Evolutionary conservation across 2,113 vertebrate species (phyloP).

Genomic region (Aegotheles bennettii): DNA sequence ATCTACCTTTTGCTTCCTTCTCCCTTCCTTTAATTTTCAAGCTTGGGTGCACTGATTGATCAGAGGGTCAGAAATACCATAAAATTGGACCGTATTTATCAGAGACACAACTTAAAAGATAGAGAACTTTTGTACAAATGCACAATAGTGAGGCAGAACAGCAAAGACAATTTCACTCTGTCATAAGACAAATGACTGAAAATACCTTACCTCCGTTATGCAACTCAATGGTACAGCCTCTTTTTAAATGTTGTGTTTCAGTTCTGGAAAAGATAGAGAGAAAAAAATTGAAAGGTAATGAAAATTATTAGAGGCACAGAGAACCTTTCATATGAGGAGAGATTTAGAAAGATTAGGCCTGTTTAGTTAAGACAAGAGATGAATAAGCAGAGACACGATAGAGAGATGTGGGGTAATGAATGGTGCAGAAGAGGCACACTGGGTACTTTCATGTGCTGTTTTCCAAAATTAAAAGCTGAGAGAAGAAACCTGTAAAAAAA

Average conservation of each 20-base stretch:
- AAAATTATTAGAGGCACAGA: not conserved
- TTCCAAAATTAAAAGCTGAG: not conserved
- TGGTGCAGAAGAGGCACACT: not conserved
- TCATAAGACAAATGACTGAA: conserved; percentile 1
- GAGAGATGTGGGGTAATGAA: conserved; percentile 9
- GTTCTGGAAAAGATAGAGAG: not conserved
- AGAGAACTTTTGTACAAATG: not conserved
- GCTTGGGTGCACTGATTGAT: not conserved
- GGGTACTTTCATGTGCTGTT: not conserved
- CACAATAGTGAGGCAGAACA: not conserved
- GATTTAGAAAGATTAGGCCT: conserved; percentile 25
- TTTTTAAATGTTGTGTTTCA: conserved; percentile 5
- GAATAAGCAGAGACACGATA: conserved; percentile 14
- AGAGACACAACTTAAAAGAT: not conserved
- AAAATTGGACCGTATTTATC: not conserved
- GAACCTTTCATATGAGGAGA: conserved; percentile 19
- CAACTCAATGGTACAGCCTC: not conserved
- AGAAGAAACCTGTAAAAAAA: not conserved
- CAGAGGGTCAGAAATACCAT: not conserved
- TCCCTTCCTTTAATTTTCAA: not conserved
- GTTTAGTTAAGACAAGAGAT: conserved; percentile 47
- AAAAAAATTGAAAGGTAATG: not conserved
- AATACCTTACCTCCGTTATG: not conserved
- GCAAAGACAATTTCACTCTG: not conserved
- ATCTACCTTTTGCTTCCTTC: not conserved